Percentiles rank a stretch among this genome's conserved stretches.
These are phyloP conservation scores for Cosmia trapezina DNA, from an alignment of 2,888 invertebrate species.

Conservation along the genomic window DNA sequence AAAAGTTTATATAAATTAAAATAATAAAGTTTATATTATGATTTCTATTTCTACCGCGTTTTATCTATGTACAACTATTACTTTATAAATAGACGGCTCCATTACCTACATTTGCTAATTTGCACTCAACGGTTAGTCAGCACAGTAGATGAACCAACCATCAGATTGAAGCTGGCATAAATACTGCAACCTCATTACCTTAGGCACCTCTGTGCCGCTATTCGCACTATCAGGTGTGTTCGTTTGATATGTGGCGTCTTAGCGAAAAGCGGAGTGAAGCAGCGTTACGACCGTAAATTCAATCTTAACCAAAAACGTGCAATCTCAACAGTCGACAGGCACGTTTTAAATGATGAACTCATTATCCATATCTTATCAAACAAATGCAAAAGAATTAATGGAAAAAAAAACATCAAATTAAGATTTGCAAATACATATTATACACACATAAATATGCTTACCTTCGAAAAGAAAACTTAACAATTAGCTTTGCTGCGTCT, in stretches of 20 bases:
- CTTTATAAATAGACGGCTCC: constrained; percentile 40
- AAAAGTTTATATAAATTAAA: constrained; percentile 1
- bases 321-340: background rate
- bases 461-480: constrained; percentile 9
- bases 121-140: constrained; percentile 12
- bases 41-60: constrained; percentile 23
- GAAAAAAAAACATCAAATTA: background rate
- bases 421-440: constrained; percentile 14
- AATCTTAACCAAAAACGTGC: constrained; percentile 3
- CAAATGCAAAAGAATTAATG: background rate
- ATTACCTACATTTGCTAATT: constrained; percentile 17
- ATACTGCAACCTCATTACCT: background rate
- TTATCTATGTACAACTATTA: constrained; percentile 19
- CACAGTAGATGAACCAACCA: constrained; percentile 17
- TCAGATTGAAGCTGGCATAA: constrained; percentile 4
- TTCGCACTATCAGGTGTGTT: background rate
- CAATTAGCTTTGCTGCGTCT: constrained; percentile 5
- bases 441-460: background rate
- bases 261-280: constrained; percentile 5
- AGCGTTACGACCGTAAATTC: background rate
- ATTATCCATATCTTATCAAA: background rate
- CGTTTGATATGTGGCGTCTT: constrained; percentile 4
- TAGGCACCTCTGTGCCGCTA: background rate
- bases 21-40: constrained; percentile 7
- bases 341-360: background rate